Base-by-base conservation (phyloP, 2,113 vertebrate genomes). In the Callospermophilus lateralis region DNA sequence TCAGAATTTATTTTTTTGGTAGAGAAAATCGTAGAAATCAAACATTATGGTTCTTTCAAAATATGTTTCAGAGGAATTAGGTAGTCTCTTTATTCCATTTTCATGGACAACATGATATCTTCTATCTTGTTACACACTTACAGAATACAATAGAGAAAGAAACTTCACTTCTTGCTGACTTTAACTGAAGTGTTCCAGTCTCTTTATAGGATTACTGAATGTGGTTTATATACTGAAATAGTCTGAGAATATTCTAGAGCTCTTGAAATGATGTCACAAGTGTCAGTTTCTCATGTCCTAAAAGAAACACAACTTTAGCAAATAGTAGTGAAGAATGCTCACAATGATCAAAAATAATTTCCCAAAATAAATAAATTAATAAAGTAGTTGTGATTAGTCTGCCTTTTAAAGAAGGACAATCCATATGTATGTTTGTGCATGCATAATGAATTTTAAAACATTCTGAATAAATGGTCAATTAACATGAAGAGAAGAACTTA, bases 31-130 rank as follows among this genome's bases (percentile, higher is more conserved):
- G 93, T 48, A 95, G 55, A 74, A 92, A 68, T 73, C 11, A 91
- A 95, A 86, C 24, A 67, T 81, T 79, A 68, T 77, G 39, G 0
- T 42, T 32, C 7, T 67, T 95, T 79, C 74, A 96, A 78, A 94
- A 95, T n/a, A 93, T 32, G 81, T 96, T 96, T 96, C 78, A 92
- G 39, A 97, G 95, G 48, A 94, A 97, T 86, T 97, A 89, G 96
- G 93, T 0, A 0, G 34, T 90, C 90, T 96, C 61, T 24, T 89
- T 32, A 88, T 93, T 97, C 8, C 8, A 84, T 93, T 96, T n/a
- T 55, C 28, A 81, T 91, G 48, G 17, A 39, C 53, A 77, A 42
- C n/a, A 63, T 70, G 45, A 4, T 84, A 86, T 19, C 2, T 42
- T 84, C 96, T 48, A 11, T 17, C 48, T 78, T 95, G 78, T 51